A percentile compares a stretch with the other conserved stretches of the same genome.
phyloP scores from a whole-genome alignment of 2,888 invertebrate species.

The Molanna angustata region DNA sequence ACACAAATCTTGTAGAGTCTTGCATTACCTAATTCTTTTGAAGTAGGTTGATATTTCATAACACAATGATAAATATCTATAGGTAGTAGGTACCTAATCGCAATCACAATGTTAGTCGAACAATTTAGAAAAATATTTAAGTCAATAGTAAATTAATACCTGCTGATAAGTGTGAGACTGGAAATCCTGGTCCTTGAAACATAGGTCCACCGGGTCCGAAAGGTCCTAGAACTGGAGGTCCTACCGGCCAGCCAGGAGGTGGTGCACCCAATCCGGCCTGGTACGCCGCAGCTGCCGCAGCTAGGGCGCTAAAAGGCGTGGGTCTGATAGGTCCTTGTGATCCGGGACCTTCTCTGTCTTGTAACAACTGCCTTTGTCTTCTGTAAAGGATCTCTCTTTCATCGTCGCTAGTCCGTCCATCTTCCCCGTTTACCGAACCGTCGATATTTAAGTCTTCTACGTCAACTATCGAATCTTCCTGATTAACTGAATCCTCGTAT shows the following conservation, averaged over 20 bases:
- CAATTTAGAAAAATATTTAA: too few relatives aligned
- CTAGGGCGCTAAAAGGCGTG: slow-evolving; percentile 72
- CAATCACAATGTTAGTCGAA: too few relatives aligned
- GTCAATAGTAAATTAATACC: slow-evolving; percentile 25
- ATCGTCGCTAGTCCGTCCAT: slow-evolving; percentile 42
- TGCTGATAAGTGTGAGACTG: slow-evolving; percentile 37
- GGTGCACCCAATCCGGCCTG: slow-evolving; percentile 59
- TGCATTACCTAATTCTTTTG: too few relatives aligned
- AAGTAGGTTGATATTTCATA: too few relatives aligned
- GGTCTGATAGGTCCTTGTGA: slow-evolving; percentile 66
- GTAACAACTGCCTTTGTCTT: slow-evolving; percentile 40
- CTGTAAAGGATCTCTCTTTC: slow-evolving; percentile 40
- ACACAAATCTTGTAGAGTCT: too few relatives aligned
- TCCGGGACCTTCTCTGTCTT: slow-evolving; percentile 34
- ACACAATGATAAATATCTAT: too few relatives aligned
- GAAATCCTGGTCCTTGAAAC: slow-evolving; percentile 64
- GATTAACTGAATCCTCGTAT: slow-evolving; percentile 68
- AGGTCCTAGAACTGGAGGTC: slow-evolving; percentile 57
- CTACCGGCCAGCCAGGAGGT: slow-evolving; percentile 56
- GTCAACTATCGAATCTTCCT: slow-evolving; percentile 69
- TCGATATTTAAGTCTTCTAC: slow-evolving; percentile 74
- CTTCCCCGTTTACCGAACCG: slow-evolving; percentile 44
- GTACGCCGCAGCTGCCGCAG: slow-evolving; percentile 67
- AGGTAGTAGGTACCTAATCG: too few relatives aligned
- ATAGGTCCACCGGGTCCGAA: slow-evolving; percentile 60